phyloP scores from a whole-genome alignment of 1,140 invertebrate genomes.

The Phortica variegata region DNA sequence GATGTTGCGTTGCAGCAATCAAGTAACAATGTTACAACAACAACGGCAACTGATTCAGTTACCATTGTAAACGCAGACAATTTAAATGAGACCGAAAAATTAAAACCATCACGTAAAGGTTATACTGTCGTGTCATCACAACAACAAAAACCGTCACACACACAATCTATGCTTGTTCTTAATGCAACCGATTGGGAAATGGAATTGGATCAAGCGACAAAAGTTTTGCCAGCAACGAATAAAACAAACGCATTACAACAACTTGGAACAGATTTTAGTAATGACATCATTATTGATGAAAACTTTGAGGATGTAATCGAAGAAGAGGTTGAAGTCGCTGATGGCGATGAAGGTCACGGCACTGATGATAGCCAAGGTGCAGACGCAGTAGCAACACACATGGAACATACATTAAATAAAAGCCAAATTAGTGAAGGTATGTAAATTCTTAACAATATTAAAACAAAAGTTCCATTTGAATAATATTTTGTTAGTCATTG shows the following conservation, averaged over 20 bases:
- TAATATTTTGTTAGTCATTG: constrained; percentile 43
- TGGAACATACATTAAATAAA: background rate
- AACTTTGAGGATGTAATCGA: constrained; percentile 41
- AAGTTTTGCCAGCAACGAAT: constrained; percentile 38
- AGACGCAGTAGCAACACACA: constrained; percentile 9
- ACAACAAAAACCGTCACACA: constrained; percentile 3
- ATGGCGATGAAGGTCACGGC: constrained; percentile 19
- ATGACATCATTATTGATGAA: constrained; percentile 18
- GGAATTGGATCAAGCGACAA: constrained; percentile 61
- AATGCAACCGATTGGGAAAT: constrained; percentile 63
- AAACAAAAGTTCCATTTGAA: background rate
- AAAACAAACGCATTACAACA: constrained; percentile 9
- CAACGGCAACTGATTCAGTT: too few relatives aligned
- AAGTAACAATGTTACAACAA: too few relatives aligned
- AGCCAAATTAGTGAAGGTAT: constrained; percentile 31
- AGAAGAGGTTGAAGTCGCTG: constrained; percentile 29
- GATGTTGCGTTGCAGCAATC: too few relatives aligned
- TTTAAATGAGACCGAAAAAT: too few relatives aligned
- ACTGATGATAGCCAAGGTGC: too few relatives aligned
- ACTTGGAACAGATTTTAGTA: background rate
- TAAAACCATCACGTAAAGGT: too few relatives aligned
- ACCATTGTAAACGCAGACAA: too few relatives aligned
- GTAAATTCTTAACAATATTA: too few relatives aligned
- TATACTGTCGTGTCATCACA: too few relatives aligned
- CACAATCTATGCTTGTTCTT: constrained; percentile 29